Conservation (phyloP, 2,113 vertebrate genomes). For the Tretioscincus oriximinensis region DNA sequence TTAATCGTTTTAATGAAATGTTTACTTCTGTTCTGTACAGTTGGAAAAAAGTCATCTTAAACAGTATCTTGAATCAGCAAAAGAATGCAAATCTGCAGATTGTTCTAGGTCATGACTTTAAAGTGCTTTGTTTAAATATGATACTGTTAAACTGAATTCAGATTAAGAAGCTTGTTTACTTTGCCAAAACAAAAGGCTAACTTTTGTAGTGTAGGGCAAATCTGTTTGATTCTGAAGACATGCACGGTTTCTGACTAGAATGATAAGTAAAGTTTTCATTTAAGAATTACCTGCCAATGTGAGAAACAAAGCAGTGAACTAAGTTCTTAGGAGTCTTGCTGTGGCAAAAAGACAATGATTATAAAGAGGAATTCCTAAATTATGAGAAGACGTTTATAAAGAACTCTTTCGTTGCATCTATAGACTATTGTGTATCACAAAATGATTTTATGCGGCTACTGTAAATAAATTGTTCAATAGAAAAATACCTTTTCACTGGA, state of each 20-base stretch:
- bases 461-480: neutral
- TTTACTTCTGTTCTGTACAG: neutral
- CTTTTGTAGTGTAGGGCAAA: neutral
- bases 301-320: neutral
- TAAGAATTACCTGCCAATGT: neutral
- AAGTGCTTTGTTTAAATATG: neutral
- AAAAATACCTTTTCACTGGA: neutral
- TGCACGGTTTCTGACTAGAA: accelerated
- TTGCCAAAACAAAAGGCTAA: neutral
- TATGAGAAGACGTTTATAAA: accelerated
- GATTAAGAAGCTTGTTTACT: neutral
- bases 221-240: accelerated
- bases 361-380: neutral
- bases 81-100: neutral
- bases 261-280: neutral
- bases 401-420: neutral
- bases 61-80: neutral
- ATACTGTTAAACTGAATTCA: neutral
- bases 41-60: neutral
- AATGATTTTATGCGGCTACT: neutral
- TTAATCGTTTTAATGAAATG: neutral
- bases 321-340: too few species aligned
- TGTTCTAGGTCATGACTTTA: neutral
- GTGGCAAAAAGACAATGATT: neutral
- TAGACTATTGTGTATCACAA: neutral